These are phyloP conservation scores for Setophaga kirtlandii DNA, from an alignment of 2,113 vertebrate genomes.

Conservation along the genomic window DNA sequence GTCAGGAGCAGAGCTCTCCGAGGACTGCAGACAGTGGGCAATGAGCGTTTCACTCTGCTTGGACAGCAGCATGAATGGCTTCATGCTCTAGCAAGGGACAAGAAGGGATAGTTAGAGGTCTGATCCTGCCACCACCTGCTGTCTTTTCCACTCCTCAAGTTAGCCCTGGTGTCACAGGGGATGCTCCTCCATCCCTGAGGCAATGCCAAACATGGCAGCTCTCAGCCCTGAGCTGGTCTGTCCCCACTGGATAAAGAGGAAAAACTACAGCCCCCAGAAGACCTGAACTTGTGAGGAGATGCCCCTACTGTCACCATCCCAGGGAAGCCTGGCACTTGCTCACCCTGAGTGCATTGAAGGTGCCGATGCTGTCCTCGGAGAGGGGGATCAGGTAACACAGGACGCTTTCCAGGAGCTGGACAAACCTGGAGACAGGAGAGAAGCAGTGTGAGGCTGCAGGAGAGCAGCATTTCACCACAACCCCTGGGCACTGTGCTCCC, in stretches of 20 bases:
- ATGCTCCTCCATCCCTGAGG: neutral
- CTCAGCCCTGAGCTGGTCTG: neutral
- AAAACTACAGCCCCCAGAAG: neutral
- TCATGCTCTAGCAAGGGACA: conserved; percentile 79
- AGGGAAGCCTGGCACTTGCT: neutral
- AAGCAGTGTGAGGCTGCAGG: neutral
- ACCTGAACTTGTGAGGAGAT: accelerated
- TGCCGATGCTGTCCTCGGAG: conserved; percentile 87
- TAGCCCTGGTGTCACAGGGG: accelerated
- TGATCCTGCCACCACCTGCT: accelerated
- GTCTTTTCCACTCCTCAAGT: neutral
- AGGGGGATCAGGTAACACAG: conserved; percentile 87
- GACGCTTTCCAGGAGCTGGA: conserved; percentile 88
- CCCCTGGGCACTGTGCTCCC: neutral
- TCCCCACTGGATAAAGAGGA: neutral
- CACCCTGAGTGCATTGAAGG: conserved; percentile 92
- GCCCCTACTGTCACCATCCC: neutral
- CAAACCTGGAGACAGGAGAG: conserved; percentile 78
- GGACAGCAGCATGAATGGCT: conserved; percentile 91
- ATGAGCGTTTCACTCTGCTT: conserved; percentile 86
- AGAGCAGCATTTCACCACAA: accelerated
- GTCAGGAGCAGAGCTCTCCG: conserved; percentile 86
- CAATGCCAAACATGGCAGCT: neutral
- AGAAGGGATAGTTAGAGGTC: neutral
- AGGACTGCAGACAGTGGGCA: conserved; percentile 89